A percentile compares a stretch with the other conserved stretches of the same genome.
These are phyloP conservation scores for Amphiprion ocellaris DNA, from an alignment of 2,113 vertebrate species.

Conservation along the genomic window DNA sequence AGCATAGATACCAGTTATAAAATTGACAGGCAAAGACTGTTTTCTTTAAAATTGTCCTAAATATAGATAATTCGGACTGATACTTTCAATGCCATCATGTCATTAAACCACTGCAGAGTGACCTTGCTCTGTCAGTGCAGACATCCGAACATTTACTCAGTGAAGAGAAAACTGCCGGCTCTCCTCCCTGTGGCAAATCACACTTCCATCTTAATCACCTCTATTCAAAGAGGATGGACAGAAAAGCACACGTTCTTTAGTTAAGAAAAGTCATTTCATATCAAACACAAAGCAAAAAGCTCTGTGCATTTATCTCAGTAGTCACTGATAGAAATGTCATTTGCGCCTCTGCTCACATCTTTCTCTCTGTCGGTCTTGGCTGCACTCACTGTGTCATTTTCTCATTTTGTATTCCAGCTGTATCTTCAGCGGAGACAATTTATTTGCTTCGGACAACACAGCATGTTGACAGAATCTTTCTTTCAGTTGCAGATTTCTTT, in stretches of 20 bases:
- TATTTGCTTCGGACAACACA: constrained; percentile 28
- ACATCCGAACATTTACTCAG: constrained; percentile 19
- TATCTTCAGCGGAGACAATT: constrained; percentile 12
- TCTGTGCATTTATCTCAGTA: constrained; percentile 21
- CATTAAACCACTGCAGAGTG: constrained; percentile 1
- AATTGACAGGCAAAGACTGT: no score
- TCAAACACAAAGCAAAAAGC: constrained; percentile 24
- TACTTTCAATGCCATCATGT: neutral
- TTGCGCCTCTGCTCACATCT: constrained; percentile 26
- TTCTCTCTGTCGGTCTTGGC: neutral
- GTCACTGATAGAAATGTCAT: constrained; percentile 29
- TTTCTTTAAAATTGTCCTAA: no score
- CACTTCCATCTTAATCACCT: constrained; percentile 51
- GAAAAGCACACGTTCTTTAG: constrained; percentile 26
- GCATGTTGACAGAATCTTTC: constrained; percentile 18
- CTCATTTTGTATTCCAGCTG: constrained; percentile 25
- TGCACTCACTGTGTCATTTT: neutral
- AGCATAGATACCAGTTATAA: no score
- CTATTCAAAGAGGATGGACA: constrained; percentile 37
- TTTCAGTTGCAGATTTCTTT: constrained; percentile 29
- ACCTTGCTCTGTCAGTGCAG: constrained; percentile 36
- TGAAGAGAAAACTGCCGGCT: neutral
- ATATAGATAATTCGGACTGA: no score
- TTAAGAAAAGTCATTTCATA: constrained; percentile 50
- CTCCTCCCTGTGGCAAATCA: constrained; percentile 30